A percentile compares a stretch with the other conserved stretches of the same genome.
These are phyloP conservation scores for Sylvia borin DNA, from an alignment of 2,797 vertebrate genomes.

Conservation along the genomic window DNA sequence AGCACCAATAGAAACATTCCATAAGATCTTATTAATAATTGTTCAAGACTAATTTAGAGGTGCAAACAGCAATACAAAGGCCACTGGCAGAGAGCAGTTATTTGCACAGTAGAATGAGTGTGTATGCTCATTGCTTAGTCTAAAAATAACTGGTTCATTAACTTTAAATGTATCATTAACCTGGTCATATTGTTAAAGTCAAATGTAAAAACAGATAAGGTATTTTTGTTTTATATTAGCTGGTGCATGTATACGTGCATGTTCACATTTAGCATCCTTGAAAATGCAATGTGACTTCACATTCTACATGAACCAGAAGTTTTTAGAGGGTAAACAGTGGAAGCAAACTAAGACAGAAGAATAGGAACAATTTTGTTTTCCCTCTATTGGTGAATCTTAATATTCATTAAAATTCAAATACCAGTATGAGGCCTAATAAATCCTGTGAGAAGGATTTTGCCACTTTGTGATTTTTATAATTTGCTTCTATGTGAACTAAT, in stretches of 20 bases:
- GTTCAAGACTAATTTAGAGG: slow-evolving; percentile 15
- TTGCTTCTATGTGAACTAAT: background rate
- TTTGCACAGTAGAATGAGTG: slow-evolving; percentile 25
- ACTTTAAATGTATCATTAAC: slow-evolving; percentile 47
- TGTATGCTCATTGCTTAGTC: background rate
- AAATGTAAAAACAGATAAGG: background rate
- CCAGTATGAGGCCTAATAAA: background rate
- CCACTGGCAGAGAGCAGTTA: background rate
- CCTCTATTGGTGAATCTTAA: background rate
- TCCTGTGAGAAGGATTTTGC: background rate
- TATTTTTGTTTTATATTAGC: background rate
- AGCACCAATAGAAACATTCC: background rate
- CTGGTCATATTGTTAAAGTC: slow-evolving; percentile 34
- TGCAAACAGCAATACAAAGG: background rate
- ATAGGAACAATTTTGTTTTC: background rate
- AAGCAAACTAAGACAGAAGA: background rate
- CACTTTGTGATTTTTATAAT: background rate
- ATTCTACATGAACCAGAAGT: background rate
- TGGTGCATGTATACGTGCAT: background rate
- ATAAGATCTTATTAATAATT: slow-evolving; percentile 7
- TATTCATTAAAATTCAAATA: background rate
- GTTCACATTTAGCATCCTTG: background rate
- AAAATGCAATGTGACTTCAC: background rate
- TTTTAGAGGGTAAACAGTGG: background rate
- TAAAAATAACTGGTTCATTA: slow-evolving; percentile 61